These are phyloP conservation scores for Hyposoter didymator DNA, from an alignment of 2,888 invertebrate genomes.

Conservation along the genomic window DNA sequence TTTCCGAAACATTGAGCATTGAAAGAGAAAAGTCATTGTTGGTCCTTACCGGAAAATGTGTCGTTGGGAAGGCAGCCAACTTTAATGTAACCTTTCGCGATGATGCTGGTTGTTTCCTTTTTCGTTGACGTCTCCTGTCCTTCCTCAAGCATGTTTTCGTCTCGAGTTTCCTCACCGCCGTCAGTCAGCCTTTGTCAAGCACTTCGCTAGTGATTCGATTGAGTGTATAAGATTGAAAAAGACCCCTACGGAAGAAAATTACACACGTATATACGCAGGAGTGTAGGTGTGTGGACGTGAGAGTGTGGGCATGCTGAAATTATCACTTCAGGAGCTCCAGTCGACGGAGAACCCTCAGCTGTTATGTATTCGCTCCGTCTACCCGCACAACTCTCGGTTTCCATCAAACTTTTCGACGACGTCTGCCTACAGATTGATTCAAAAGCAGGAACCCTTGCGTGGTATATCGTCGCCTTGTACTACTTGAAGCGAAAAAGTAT, in stretches of 20 bases:
- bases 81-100: slow-evolving; percentile 59
- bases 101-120: slow-evolving; percentile 6
- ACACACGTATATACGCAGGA: not conserved
- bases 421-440: not conserved
- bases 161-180: not conserved
- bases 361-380: slow-evolving; percentile 2
- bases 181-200: not conserved
- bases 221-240: slow-evolving; percentile 45
- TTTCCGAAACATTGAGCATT: not conserved
- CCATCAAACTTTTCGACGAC: not conserved
- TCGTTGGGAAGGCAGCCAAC: slow-evolving; percentile 56
- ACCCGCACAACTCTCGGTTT: not conserved
- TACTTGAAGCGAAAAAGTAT: not conserved
- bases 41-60: slow-evolving; percentile 27
- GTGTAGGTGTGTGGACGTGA: not conserved
- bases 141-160: not conserved
- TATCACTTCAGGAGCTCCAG: slow-evolving; percentile 6
- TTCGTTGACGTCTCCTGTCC: slow-evolving; percentile 1
- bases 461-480: not conserved
- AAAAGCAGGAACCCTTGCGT: not conserved
- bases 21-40: slow-evolving; percentile 27
- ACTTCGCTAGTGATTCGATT: slow-evolving; percentile 22
- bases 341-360: slow-evolving; percentile 15
- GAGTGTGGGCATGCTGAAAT: slow-evolving; percentile 5
- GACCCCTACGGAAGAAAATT: slow-evolving; percentile 11